Base-by-base conservation (phyloP, 2,113 vertebrate species). In the Clarias gariepinus region DNA sequence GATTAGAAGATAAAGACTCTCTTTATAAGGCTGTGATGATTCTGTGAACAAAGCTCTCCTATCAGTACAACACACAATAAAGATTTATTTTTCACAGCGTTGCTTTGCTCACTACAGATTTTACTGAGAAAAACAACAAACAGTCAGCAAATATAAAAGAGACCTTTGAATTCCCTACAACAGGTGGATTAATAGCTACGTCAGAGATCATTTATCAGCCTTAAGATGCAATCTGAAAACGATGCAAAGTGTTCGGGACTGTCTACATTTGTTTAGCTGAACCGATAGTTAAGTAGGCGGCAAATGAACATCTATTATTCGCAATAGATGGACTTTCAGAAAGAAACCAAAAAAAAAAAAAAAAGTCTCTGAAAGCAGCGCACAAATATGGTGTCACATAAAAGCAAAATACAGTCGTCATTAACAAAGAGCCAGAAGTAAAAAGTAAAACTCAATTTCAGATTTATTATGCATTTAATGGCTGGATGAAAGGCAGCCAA, bases 401-500 rank as follows among this genome's bases (percentile, higher is more conserved):
- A 86, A 55, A 91, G 86, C 91, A 92, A 89, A 91, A 91, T 90
- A 92, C 85, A 89, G 88, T 85, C 28, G 87, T 85, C 58, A 86
- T 89, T 86, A 92, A 90, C 91, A 91, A 91, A 91, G 90, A 91
- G 71, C 92, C 88, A 88, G 88, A 77, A 91, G 91, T 79, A 88
- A 91, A 85, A 68, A 91, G 90, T 76, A 88, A 92, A 86, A 80
- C 81, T 84, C 82, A 85, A 57, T 91, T 92, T 92, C 88, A 89
- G 91, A 92, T 91, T 93, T 92, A 94, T 93, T 93, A 92, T 91
- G 90, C 90, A 86, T 85, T 81, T 58, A 89, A 89, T 92, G 88
- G 79, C 53, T 33, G 91, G 90, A 92, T 89, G 91, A 89, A 84
- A 90, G 89, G 89, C 87, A 78, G 53, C 88, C 86, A 58, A 91